These are phyloP conservation scores for Tigriopus californicus DNA, from an alignment of 2,888 invertebrate species.

Conservation along the genomic window DNA sequence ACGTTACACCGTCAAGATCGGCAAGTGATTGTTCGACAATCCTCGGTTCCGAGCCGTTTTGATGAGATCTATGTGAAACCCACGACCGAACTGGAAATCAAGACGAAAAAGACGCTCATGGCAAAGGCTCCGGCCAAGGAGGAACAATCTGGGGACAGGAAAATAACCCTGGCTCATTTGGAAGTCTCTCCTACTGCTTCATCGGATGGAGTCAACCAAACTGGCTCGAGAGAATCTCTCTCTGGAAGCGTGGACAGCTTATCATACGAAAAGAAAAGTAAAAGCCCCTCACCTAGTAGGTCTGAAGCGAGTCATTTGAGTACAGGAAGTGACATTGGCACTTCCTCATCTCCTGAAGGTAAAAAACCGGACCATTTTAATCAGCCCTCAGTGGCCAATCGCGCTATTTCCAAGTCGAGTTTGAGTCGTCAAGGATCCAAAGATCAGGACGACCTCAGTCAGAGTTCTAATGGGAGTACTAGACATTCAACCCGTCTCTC, in stretches of 20 bases:
- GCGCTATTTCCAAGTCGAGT: not conserved
- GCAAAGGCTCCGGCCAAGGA: too few species aligned
- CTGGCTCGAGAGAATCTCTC: not conserved
- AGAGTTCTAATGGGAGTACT: not conserved
- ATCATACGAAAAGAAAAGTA: not conserved
- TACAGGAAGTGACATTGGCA: too few species aligned
- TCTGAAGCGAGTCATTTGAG: not conserved
- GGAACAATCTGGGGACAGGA: too few species aligned
- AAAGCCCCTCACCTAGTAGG: slow-evolving; percentile 4
- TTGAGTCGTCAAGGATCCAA: not conserved
- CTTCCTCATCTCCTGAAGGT: not conserved
- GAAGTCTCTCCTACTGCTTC: too few species aligned
- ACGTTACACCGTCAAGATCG: too few species aligned
- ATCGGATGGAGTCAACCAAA: too few species aligned
- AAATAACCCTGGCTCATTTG: too few species aligned
- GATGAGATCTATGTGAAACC: not conserved
- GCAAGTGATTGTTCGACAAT: not conserved
- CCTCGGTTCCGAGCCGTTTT: not conserved
- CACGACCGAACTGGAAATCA: too few species aligned
- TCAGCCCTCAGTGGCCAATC: not conserved
- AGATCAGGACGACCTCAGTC: not conserved
- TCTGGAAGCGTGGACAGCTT: not conserved
- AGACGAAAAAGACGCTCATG: too few species aligned
- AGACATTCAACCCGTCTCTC: too few species aligned
- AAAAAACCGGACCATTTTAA: not conserved